Evolutionary conservation across 2,797 vertebrate genomes (phyloP), one percentile per base, ranked within the genome.

Genomic region (Phrynocephalus guinanensis): DNA sequence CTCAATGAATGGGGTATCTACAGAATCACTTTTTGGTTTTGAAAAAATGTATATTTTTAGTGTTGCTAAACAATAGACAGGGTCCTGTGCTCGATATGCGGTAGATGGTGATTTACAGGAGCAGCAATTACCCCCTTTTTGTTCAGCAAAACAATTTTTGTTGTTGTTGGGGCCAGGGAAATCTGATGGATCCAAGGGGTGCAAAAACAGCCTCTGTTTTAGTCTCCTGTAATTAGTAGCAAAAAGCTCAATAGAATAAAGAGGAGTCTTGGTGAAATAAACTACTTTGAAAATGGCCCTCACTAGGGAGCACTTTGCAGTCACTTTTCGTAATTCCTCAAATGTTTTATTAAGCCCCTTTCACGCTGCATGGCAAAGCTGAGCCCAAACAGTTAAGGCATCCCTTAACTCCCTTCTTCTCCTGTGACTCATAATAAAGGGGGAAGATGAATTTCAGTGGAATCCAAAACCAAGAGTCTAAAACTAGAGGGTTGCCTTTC

Each of bases 401-500:
- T 68, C 66, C 50, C 84, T 93, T 89, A 82, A 73, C 83, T 63
- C 30, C 70, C 60, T 79, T 28, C 3, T 71, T 81, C 82, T 86
- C 56, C 75, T 91, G 33, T 56, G 44, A 0, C 89, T 72, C 87
- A 63, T 80, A 88, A 90, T 90, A 86, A 91, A 94, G 77, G 79
- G 92, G 60, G 56, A 60, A 84, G 86, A 82, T 91, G 91, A 91
- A 93, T 93, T 93, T 86, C 86, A 92, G 85, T 92, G 88, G 76
- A 91, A 88, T 84, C 18, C 73, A 44, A 93, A 94, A 85, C 91
- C 90, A 84, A 94, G 93, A 0, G 63, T 88, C 90, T 92, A 93
- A 92, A 85, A 86, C 90, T 87, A 92, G 80, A 84, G 90, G 87
- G 86, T 86, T 92, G 90, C 83, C 90, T 91, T 94, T 94, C 85